These are phyloP conservation scores for Bombyx huttoni DNA, from an alignment of 2,888 invertebrate genomes.

Conservation along the genomic window DNA sequence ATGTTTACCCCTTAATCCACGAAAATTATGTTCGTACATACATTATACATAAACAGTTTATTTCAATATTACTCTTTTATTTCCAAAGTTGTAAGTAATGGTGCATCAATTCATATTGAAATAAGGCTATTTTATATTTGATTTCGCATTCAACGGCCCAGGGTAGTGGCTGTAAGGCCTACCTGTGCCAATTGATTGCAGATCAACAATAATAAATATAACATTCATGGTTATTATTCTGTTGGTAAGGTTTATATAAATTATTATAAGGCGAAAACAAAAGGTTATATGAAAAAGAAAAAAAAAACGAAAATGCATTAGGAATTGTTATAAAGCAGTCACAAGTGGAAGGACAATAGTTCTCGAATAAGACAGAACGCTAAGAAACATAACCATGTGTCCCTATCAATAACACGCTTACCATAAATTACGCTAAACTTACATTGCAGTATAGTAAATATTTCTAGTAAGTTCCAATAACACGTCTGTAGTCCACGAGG, in stretches of 20 bases:
- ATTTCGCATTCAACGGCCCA: conserved; percentile 2
- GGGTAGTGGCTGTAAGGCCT: conserved; percentile 2
- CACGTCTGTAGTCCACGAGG: conserved; percentile 49
- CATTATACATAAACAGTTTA: conserved; percentile 38
- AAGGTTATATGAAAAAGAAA: conserved; percentile 26
- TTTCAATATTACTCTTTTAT: conserved; percentile 23
- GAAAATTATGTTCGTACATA: conserved; percentile 35
- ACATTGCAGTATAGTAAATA: conserved; percentile 55
- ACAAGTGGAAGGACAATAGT: conserved; percentile 46
- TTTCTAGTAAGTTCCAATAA: conserved; percentile 43
- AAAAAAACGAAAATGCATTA: conserved; percentile 41
- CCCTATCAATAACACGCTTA: conserved; percentile 62
- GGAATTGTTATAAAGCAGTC: conserved; percentile 58
- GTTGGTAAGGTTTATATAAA: conserved; percentile 13
- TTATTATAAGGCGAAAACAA: conserved; percentile 12
- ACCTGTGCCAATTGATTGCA: conserved; percentile 1
- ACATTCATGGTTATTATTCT: background rate
- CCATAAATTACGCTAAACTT: conserved; percentile 64
- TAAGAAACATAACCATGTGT: conserved; percentile 49
- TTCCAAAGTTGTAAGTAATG: background rate
- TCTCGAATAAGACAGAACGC: conserved; percentile 33
- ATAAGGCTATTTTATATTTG: conserved; percentile 9
- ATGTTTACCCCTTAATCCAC: conserved; percentile 11
- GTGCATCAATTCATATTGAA: conserved; percentile 13
- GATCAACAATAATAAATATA: conserved; percentile 1